Evolutionary conservation across 2,113 vertebrate genomes (phyloP).

Genomic region (Pogonocichla stellata): DNA sequence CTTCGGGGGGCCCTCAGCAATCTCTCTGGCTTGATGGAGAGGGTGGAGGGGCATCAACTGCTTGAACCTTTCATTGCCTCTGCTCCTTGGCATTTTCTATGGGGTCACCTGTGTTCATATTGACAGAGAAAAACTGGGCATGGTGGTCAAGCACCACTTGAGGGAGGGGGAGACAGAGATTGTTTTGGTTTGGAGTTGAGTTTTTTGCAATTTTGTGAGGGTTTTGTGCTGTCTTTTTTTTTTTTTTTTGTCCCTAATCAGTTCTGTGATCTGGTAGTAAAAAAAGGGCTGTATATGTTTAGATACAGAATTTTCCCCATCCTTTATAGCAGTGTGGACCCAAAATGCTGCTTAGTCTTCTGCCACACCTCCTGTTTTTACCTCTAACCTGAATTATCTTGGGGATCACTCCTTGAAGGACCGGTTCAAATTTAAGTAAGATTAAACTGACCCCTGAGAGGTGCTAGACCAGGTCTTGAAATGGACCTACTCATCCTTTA

Average conservation of each 20-base stretch:
- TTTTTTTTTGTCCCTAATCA: background rate
- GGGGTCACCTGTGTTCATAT: background rate
- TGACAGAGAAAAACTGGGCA: background rate
- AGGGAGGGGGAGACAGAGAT: background rate
- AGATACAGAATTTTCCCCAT: background rate
- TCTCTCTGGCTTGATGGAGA: background rate
- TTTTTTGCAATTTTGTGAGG: background rate
- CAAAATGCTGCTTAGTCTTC: background rate
- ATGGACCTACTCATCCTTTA: background rate
- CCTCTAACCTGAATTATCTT: background rate
- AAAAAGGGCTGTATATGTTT: background rate
- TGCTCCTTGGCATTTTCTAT: background rate
- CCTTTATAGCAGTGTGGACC: background rate
- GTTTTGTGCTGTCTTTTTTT: background rate
- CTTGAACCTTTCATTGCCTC: background rate
- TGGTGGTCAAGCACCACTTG: background rate
- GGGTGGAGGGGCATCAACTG: fast-evolving
- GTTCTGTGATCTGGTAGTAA: background rate
- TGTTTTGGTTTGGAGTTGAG: background rate
- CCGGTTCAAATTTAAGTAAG: background rate
- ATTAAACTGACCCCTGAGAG: background rate
- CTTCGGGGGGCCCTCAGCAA: background rate
- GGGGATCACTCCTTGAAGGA: background rate
- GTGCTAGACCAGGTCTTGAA: background rate
- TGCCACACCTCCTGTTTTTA: background rate